Conservation (phyloP, 37 sponge, comb jelly and placozoan species). For the Bolinopsis microptera region DNA sequence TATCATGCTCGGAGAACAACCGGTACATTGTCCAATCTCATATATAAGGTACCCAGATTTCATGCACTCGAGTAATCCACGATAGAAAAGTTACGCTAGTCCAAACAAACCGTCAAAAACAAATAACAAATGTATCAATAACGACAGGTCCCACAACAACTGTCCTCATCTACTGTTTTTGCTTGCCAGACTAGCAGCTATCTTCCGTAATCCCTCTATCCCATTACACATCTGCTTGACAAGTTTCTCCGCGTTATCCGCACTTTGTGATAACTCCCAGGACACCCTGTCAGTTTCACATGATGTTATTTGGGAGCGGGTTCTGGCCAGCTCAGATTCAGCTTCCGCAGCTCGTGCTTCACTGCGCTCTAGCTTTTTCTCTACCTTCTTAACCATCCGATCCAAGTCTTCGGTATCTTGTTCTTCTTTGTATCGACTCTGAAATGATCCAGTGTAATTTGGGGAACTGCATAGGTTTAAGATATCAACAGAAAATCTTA, state of each 20-base stretch:
- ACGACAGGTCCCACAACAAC: no score
- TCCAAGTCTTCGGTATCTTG: constrained; percentile 63
- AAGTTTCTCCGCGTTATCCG: constrained; percentile 20
- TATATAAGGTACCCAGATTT: no score
- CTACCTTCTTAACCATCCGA: constrained; percentile 59
- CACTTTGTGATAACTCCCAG: constrained; percentile 34
- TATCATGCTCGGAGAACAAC: no score
- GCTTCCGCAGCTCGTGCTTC: constrained; percentile 55
- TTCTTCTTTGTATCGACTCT: constrained; percentile 58
- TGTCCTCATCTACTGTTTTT: neutral
- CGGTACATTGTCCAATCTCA: no score
- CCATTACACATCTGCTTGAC: constrained; percentile 62
- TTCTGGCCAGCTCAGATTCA: constrained; percentile 3
- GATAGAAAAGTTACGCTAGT: no score
- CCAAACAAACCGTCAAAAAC: no score
- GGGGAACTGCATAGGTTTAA: no score
- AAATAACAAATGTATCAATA: no score
- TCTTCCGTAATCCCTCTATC: constrained; percentile 10
- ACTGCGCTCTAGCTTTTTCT: constrained; percentile 34
- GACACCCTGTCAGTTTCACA: constrained; percentile 34
- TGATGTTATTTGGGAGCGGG: neutral
- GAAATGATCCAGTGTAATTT: neutral
- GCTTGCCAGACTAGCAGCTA: constrained; percentile 15
- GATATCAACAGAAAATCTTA: no score
- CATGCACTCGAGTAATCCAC: no score